These are phyloP conservation scores for Bambusicola thoracicus DNA, from an alignment of 2,113 vertebrate genomes.

Conservation along the genomic window DNA sequence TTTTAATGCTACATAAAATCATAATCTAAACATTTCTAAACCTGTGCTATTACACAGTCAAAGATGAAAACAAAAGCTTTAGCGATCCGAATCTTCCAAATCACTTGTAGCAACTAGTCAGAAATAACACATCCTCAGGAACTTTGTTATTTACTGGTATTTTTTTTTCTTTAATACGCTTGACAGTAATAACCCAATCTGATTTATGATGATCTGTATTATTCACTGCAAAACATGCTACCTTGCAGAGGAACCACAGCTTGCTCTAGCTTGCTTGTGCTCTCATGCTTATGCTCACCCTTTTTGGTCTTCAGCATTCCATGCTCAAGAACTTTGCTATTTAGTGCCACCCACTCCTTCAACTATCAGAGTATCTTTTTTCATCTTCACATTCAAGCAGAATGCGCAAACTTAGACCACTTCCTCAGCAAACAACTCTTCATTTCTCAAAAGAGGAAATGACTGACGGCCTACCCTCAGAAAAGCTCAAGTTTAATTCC, in stretches of 20 bases:
- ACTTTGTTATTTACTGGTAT: background rate
- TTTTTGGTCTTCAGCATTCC: background rate
- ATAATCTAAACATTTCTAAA: background rate
- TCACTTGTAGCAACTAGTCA: background rate
- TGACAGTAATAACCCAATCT: background rate
- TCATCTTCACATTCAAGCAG: background rate
- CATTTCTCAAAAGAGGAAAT: constrained; percentile 3
- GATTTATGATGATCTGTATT: background rate
- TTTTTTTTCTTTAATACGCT: background rate
- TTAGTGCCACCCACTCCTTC: background rate
- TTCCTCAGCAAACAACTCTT: constrained; percentile 11
- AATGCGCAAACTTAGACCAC: background rate
- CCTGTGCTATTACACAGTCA: background rate
- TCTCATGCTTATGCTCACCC: background rate
- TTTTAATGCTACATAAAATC: background rate
- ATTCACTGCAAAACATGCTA: background rate
- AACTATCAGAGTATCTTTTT: background rate
- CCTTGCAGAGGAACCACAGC: background rate
- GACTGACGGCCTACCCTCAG: background rate
- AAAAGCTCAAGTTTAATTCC: background rate
- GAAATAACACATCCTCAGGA: background rate
- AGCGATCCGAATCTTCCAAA: background rate
- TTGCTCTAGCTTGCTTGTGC: background rate
- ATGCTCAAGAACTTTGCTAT: background rate
- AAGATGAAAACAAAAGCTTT: background rate